Evolutionary conservation across 2,888 invertebrate genomes (phyloP).

Genomic region (Nomada lathburiana): DNA sequence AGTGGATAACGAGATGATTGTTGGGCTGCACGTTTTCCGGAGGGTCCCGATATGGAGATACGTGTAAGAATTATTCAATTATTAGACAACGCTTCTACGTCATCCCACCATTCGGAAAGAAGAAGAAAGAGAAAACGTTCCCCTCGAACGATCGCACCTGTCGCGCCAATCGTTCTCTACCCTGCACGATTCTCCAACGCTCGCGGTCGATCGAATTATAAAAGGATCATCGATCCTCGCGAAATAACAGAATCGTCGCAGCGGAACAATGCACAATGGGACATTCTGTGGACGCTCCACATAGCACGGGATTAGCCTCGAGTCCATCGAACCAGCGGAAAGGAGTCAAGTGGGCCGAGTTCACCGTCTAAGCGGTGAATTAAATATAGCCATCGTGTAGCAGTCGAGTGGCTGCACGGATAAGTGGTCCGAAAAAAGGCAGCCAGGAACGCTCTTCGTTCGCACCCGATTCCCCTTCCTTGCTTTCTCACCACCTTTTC

Average conservation of each 20-base stretch:
- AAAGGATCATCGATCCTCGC: too few species aligned
- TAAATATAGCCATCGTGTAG: slow-evolving; percentile 58
- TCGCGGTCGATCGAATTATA: too few species aligned
- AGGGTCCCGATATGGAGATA: too few species aligned
- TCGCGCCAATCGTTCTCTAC: too few species aligned
- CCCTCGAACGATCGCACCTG: too few species aligned
- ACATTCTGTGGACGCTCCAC: slow-evolving; percentile 12
- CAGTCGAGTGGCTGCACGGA: slow-evolving; percentile 57
- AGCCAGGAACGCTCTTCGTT: slow-evolving; percentile 19
- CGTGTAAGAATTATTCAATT: too few species aligned
- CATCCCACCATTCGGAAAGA: too few species aligned
- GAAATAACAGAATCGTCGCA: not conserved
- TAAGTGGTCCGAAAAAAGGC: slow-evolving; percentile 47
- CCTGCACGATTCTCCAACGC: too few species aligned
- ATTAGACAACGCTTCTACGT: too few species aligned
- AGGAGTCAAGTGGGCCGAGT: slow-evolving; percentile 53
- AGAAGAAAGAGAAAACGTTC: too few species aligned
- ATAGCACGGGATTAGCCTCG: slow-evolving; percentile 30
- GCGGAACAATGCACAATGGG: slow-evolving; percentile 6
- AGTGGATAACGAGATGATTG: not conserved
- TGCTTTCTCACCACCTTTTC: not conserved
- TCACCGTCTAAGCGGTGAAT: slow-evolving; percentile 56
- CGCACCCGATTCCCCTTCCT: slow-evolving; percentile 5
- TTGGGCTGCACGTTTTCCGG: not conserved
- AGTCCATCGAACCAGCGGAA: slow-evolving; percentile 48